Evolutionary conservation across 2,113 vertebrate genomes (phyloP).

Genomic region (Brachypodius melanocephalos): DNA sequence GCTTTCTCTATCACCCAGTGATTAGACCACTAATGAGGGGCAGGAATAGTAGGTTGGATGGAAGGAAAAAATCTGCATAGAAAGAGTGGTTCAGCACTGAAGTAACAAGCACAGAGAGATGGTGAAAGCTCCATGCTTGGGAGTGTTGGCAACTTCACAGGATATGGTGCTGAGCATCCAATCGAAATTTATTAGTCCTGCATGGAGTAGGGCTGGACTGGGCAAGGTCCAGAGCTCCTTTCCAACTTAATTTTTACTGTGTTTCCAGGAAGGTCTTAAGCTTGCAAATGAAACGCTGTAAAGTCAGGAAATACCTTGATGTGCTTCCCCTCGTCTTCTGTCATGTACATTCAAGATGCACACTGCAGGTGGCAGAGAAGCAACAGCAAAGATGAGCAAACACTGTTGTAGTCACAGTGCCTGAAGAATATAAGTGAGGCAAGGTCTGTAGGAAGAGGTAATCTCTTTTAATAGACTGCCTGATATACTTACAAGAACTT

Average conservation of each 20-base stretch:
- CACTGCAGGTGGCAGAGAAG: constrained; percentile 58
- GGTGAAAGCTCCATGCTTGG: neutral
- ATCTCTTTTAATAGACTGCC: constrained; percentile 39
- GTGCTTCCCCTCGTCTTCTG: neutral
- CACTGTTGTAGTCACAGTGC: neutral
- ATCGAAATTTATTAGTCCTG: neutral
- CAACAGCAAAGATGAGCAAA: neutral
- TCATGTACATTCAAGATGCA: neutral
- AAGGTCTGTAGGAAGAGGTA: constrained; percentile 18
- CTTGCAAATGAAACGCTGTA: neutral
- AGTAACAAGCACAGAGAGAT: neutral
- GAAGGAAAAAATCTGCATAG: neutral
- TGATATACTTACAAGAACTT: constrained; percentile 33
- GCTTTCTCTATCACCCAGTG: neutral
- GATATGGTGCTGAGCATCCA: neutral
- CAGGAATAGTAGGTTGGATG: neutral
- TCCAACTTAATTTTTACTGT: neutral
- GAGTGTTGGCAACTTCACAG: neutral
- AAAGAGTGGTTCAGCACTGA: neutral
- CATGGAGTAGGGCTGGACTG: neutral
- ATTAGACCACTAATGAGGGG: neutral
- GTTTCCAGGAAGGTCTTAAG: neutral
- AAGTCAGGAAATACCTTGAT: neutral
- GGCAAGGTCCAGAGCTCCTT: fast-evolving
- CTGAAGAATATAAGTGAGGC: neutral